Base-by-base conservation (phyloP, 37 sponge, comb jelly and placozoan genomes). In the Agelas oroides region DNA sequence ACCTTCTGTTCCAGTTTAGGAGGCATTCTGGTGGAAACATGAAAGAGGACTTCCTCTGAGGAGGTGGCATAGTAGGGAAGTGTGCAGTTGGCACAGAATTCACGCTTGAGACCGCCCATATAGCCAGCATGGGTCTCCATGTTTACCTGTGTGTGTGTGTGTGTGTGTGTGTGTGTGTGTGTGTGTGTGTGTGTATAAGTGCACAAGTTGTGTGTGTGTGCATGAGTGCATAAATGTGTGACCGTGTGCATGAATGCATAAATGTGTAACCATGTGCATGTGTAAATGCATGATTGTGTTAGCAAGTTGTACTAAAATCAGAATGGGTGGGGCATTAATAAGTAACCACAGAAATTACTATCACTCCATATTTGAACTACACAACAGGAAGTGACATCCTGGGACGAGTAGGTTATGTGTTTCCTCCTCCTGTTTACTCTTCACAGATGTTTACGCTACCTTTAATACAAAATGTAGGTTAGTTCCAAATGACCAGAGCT, bases 31-130 rank as follows among this genome's bases (percentile, higher is more conserved):
- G 99, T 99, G 56, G 96, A 81, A 19, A 99, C 97, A 63, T 99
- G 99, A 76, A 97, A 99, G 21, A 99, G 75, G 41, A 95, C 81
- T 87, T 99, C 99, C 70, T 89, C 90, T 36, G 96, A 91, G n/a
- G 96, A 82, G 54, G 91, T 93, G 53, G 97, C 96, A 71, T 88
- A 99, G 83, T 99, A 97, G 21, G 95, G 89, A 35, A 93, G 84
- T 0, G 96, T 88, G 27, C 67, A 73, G n/a, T 69, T 63, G 16
- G 69, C 76, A 37, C 70, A 76, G 75, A 89, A 94, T 53, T 82
- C 87, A 39, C 62, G 53, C 38, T 71, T 71, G 54, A 96, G 71
- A 38, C 97, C 97, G 46, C 94, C 97, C 85, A 91, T 82, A 87
- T 92, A 96, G 59, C 97, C 97, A 35, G 72, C 56, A 69, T 96